Conservation (phyloP, 2,797 vertebrate species). For the Tamandua tetradactyla region DNA sequence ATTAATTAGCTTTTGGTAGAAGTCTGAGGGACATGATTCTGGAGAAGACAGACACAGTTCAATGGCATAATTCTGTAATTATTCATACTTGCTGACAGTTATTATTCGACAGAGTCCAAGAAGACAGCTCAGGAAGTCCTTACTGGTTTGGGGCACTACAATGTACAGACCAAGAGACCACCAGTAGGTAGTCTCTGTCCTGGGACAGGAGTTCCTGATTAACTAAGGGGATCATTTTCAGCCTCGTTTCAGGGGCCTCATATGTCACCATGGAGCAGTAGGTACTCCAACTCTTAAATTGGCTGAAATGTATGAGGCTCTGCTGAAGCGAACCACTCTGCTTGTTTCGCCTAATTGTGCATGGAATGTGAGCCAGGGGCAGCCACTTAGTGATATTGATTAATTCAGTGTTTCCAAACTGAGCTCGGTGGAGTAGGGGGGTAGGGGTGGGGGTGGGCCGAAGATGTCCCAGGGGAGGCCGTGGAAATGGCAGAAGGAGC, state of each 20-base stretch:
- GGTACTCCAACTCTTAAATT: not conserved
- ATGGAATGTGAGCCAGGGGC: not conserved
- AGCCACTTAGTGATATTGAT: not conserved
- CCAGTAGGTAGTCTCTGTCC: not conserved
- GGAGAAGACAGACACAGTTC: not conserved
- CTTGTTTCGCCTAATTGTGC: fast-evolving
- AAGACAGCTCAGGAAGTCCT: not conserved
- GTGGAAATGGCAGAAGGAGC: not conserved
- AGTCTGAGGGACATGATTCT: not conserved
- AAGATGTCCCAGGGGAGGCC: not conserved
- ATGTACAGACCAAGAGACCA: not conserved
- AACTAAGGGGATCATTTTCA: not conserved
- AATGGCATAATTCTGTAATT: not conserved
- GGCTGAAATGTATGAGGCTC: not conserved
- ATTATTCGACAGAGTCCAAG: not conserved
- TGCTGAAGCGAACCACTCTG: not conserved
- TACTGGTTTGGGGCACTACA: not conserved
- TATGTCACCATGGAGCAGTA: not conserved
- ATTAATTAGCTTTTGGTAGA: not conserved
- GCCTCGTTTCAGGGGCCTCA: not conserved
- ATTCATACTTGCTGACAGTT: not conserved
- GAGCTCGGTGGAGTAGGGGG: not conserved
- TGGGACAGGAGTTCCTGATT: not conserved
- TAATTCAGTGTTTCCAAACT: not conserved
- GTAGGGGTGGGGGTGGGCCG: fast-evolving